Base-by-base conservation (phyloP, 2,113 vertebrate species). In the Jaculus jaculus region DNA sequence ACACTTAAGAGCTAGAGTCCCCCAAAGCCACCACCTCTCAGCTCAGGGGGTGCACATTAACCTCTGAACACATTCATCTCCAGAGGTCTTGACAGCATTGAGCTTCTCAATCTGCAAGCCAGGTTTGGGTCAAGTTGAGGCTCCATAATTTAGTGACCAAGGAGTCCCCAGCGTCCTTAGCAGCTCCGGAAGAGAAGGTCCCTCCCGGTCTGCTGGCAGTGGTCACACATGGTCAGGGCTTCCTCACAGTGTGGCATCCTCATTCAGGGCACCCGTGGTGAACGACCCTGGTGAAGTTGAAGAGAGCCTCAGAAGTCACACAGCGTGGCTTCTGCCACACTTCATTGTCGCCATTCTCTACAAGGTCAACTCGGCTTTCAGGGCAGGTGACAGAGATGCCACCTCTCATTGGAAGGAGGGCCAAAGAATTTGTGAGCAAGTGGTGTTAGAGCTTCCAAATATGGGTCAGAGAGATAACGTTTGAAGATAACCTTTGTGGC, bases 221-320 rank as follows among this genome's bases (percentile, higher is more conserved):
- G 72, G 72, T 26, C 15, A 1, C 23, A 11, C 1, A 0, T 1
- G 13, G 47, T 11, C 30, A 1, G 1, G 7, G 42, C 47, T 88
- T 83, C 65, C 65, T 78, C 23, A 32, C 18, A 54, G 13, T 61
- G 13, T 5, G 20, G 69, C 3, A 2, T 16, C 69, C 39, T 77
- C 10, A 15, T 28, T 86, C 51, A 16, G 51, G 61, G 30, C 34
- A 69, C 66, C 65, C 21, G 24, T 8, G 9, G 34, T 26, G 68
- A 82, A 21, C 66, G 39, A 90, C 68, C 79, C 69, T 54, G 15
- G 73, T 60, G 26, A 77, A 72, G 61, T 0, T 32, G 87, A 88
- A 69, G 66, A 65, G 26, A 69, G 26, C 5, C 32, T 71, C 18
- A 32, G 65, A 54, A 69, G 66, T 65, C 72, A 13, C 32, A 17